Base-by-base conservation (phyloP, 2,797 vertebrate species). In the Cynopterus sphinx region DNA sequence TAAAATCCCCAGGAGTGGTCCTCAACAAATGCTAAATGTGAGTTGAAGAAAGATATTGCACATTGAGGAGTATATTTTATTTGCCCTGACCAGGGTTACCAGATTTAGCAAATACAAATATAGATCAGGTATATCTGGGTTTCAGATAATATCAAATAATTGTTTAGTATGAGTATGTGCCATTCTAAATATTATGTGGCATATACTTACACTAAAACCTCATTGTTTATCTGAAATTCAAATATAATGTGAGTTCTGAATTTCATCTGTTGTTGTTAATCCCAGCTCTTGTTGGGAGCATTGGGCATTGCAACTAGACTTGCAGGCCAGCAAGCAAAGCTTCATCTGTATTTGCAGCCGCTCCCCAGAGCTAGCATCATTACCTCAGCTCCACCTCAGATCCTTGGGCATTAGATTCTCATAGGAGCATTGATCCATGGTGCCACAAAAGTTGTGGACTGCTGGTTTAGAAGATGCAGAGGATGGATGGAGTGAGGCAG, bases 71-170 rank as follows among this genome's bases (percentile, higher is more conserved):
- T 61, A 2, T 67, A 51, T 93, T 93, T 91, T 79, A n/a, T 91
- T 61, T 63, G 11, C 13, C 53, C n/a, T 16, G 22, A 65, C 51
- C 33, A 92, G 55, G 7, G 73, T 41, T 73, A 33, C 39, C 57
- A 87, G 26, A 91, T 83, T 89, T 59, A 91, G 31, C 36, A 94
- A 92, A 87, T 79, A 43, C 86, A 94, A 91, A 78, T 39, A 55
- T 11, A 78, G 55, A 43, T 49, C 11, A 61, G 43, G 57, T 94
- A 53, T 86, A 63, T 53, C 9, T 61, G 65, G 22, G 36, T 74
- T 92, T 97, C 75, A 68, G 31, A 75, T 63, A 87, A 73, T 5
- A 59, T 43, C n/a, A 83, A 55, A 67, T 57, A 39, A 79, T 84
- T 92, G 13, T 74, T 90, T 74, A 84, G n/a, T 74, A 16, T 63